Conservation (phyloP, 2,797 vertebrate genomes). For the Chrysolophus pictus region DNA sequence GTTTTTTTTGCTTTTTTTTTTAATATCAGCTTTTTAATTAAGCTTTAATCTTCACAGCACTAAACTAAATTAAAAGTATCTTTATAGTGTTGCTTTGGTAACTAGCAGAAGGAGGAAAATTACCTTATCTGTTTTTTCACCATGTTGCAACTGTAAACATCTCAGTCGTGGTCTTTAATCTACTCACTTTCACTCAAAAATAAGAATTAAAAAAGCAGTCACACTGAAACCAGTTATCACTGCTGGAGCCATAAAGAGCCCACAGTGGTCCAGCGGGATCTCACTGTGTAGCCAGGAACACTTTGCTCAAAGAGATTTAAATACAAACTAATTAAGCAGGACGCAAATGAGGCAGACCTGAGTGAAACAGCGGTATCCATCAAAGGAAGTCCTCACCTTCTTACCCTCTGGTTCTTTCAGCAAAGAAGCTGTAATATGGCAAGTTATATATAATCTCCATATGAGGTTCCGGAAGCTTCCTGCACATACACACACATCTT, state of each 20-base stretch:
- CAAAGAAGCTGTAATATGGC: not conserved
- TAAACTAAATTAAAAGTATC: slow-evolving; percentile 69
- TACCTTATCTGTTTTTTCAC: slow-evolving; percentile 54
- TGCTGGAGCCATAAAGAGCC: not conserved
- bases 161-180: not conserved
- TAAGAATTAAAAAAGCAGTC: not conserved
- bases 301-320: slow-evolving; percentile 27
- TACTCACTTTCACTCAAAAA: not conserved
- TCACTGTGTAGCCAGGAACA: not conserved
- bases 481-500: not conserved
- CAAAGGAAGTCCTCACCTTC: not conserved
- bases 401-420: not conserved
- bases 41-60: slow-evolving; percentile 65
- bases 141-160: slow-evolving; percentile 29
- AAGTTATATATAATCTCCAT: not conserved
- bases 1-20: slow-evolving; percentile 28
- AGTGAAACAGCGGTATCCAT: not conserved
- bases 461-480: not conserved
- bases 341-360: not conserved
- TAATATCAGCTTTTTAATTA: slow-evolving; percentile 75
- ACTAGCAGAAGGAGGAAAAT: slow-evolving; percentile 52
- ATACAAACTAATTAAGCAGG: not conserved
- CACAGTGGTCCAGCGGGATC: not conserved
- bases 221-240: not conserved
- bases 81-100: slow-evolving; percentile 55